A percentile compares a stretch with the other conserved stretches of the same genome.
Evolutionary conservation across 2,113 vertebrate species (phyloP).

Genomic region (Dipodomys merriami): DNA sequence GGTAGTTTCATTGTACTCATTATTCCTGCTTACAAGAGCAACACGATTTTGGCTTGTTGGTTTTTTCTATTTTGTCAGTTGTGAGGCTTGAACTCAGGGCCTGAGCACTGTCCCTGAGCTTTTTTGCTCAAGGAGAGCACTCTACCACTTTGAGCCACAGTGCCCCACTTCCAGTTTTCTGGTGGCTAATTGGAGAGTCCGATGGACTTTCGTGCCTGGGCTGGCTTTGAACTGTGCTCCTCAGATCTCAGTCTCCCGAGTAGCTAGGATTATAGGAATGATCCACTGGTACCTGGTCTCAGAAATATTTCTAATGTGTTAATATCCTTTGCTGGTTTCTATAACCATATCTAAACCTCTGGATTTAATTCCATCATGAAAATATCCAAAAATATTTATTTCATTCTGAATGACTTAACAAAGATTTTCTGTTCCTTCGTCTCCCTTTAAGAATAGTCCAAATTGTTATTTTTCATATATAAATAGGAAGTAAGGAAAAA

Average conservation of each 20-base stretch:
- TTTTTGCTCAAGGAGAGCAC: too few species aligned
- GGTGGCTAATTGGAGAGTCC: too few species aligned
- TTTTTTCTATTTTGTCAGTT: too few species aligned
- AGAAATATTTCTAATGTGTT: background rate
- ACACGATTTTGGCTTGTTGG: background rate
- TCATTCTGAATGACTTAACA: background rate
- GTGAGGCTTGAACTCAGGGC: too few species aligned
- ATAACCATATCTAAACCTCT: background rate
- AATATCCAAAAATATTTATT: background rate
- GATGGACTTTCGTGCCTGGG: too few species aligned
- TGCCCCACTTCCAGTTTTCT: too few species aligned
- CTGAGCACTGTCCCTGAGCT: too few species aligned
- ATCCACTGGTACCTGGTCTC: too few species aligned
- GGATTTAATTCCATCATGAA: background rate
- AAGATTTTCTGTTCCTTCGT: background rate
- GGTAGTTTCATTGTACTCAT: background rate
- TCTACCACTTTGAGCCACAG: too few species aligned
- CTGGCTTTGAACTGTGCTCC: too few species aligned
- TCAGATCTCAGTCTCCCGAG: too few species aligned
- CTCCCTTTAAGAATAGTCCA: background rate
- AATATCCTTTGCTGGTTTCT: background rate
- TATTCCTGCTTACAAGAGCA: background rate
- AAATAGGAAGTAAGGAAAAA: slow-evolving; percentile 37
- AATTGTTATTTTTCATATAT: background rate
- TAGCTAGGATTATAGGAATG: too few species aligned